These are phyloP conservation scores for Orthonevra nobilis DNA, from an alignment of 2,888 invertebrate genomes.

Conservation along the genomic window DNA sequence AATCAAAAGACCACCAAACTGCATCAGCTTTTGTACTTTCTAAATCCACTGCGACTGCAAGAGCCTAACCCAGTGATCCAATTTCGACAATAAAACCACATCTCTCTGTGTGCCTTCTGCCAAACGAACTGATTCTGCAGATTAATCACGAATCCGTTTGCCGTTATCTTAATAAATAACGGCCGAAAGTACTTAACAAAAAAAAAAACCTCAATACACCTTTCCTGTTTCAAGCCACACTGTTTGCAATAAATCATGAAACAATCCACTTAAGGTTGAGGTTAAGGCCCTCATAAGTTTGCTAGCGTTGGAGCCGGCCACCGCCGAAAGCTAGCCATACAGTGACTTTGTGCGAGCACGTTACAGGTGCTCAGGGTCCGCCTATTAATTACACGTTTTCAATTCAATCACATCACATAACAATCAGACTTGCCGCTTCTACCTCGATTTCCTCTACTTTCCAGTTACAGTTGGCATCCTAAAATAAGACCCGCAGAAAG, in stretches of 20 bases:
- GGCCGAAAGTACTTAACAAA: slow-evolving; percentile 26
- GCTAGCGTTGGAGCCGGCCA: slow-evolving; percentile 1
- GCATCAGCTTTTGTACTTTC: too few species aligned
- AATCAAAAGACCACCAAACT: too few species aligned
- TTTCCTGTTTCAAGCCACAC: background rate
- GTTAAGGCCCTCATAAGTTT: slow-evolving; percentile 53
- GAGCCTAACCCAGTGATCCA: slow-evolving; percentile 22
- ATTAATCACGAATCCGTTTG: slow-evolving; percentile 20
- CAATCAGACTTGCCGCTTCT: too few species aligned
- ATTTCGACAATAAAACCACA: slow-evolving; percentile 11
- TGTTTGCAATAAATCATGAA: background rate
- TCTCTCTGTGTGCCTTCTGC: background rate
- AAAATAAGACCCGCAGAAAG: slow-evolving; percentile 5
- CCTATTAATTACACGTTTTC: slow-evolving; percentile 54
- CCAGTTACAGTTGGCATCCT: background rate
- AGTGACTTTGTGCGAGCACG: slow-evolving; percentile 3
- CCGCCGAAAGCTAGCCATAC: background rate
- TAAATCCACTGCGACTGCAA: slow-evolving; percentile 12
- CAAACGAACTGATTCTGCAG: slow-evolving; percentile 15
- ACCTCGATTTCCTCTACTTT: slow-evolving; percentile 3
- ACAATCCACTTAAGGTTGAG: slow-evolving; percentile 10
- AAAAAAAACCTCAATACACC: slow-evolving; percentile 1
- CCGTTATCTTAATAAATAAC: slow-evolving; percentile 21
- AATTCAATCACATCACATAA: slow-evolving; percentile 52
- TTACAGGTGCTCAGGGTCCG: slow-evolving; percentile 55